Evolutionary conservation across 2,797 vertebrate species (phyloP).

Genomic region (Bryconaethiops microstoma): DNA sequence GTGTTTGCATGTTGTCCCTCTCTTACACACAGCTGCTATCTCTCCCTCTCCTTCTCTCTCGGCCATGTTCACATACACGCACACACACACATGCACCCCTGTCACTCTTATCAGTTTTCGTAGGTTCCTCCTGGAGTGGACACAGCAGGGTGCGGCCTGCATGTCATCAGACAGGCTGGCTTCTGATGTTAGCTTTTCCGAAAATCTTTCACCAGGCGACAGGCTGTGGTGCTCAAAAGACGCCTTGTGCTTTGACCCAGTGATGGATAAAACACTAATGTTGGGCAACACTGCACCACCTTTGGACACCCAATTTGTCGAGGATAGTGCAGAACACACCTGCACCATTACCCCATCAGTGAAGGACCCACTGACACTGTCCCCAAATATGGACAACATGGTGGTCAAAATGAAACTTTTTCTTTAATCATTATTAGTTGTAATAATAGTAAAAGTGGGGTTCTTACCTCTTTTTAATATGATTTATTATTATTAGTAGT

Average conservation of each 20-base stretch:
- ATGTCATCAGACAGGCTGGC: slow-evolving; percentile 61
- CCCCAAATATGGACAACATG: too few relatives aligned
- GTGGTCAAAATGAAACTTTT: background rate
- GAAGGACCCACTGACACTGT: slow-evolving; percentile 17
- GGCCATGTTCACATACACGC: background rate
- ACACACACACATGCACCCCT: slow-evolving; percentile 42
- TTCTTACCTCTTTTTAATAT: too few relatives aligned
- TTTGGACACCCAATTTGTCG: slow-evolving; percentile 29
- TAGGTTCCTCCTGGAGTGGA: slow-evolving; percentile 69
- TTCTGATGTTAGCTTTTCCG: slow-evolving; percentile 69
- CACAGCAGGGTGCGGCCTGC: slow-evolving; percentile 71
- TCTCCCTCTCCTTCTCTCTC: background rate
- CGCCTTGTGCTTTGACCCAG: slow-evolving; percentile 54
- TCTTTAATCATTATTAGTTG: background rate
- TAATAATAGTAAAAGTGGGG: background rate
- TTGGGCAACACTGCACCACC: slow-evolving; percentile 50
- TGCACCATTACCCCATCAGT: background rate
- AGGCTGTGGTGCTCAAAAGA: slow-evolving; percentile 55
- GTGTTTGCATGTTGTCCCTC: background rate
- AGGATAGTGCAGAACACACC: slow-evolving; percentile 9
- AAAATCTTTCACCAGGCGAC: slow-evolving; percentile 62
- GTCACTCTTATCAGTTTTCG: slow-evolving; percentile 63
- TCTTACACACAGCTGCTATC: background rate
- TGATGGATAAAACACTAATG: slow-evolving; percentile 64
- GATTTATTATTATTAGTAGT: background rate